phyloP scores from a whole-genome alignment of 2,797 vertebrate species.

The Arvicola amphibius region DNA sequence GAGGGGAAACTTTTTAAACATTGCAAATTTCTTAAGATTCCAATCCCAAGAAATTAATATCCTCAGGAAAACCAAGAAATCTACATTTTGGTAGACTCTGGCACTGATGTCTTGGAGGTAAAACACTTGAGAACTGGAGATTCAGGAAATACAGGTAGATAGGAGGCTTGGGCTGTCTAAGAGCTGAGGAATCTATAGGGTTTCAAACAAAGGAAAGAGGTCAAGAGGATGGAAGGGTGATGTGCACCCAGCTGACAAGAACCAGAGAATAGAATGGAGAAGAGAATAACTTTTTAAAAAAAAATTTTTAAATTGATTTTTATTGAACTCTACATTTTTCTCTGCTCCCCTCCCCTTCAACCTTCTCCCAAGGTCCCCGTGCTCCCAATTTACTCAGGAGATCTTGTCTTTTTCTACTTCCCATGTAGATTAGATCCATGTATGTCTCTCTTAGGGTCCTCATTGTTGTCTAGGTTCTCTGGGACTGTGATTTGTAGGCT shows the following conservation, averaged over 20 bases:
- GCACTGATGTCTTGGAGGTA: neutral
- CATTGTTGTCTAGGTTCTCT: too few species aligned
- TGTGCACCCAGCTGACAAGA: neutral
- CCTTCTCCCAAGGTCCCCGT: too few species aligned
- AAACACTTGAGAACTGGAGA: neutral
- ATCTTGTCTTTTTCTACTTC: too few species aligned
- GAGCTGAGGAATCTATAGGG: neutral
- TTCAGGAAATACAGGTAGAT: neutral
- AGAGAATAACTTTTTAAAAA: neutral
- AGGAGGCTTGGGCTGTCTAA: neutral
- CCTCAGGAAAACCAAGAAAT: neutral
- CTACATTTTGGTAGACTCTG: neutral
- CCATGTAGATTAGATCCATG: too few species aligned
- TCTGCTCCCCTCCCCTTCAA: too few species aligned
- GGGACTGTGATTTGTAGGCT: too few species aligned
- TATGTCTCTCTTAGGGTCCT: too few species aligned
- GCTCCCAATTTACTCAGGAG: too few species aligned
- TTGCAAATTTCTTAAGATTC: neutral
- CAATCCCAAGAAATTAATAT: neutral
- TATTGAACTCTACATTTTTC: too few species aligned
- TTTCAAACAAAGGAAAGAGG: neutral
- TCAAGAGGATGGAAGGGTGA: neutral
- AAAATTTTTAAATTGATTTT: too few species aligned
- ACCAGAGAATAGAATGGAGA: neutral
- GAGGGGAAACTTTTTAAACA: neutral